Evolutionary conservation across 2,113 vertebrate species (phyloP), one percentile per base, ranked within the genome.

Genomic region (Osmerus eperlanus): DNA sequence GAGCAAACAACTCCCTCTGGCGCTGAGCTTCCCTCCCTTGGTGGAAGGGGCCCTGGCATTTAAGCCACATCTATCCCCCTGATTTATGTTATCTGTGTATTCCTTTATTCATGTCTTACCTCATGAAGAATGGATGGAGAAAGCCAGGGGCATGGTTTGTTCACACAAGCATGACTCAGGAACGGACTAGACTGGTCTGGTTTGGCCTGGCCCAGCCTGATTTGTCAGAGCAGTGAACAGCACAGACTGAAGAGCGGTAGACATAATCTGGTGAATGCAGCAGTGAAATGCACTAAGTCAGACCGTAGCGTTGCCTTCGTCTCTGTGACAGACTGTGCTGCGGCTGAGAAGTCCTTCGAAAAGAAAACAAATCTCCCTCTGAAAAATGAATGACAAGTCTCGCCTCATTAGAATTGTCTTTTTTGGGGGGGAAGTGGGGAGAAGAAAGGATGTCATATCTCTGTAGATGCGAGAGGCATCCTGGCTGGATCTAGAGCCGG

Each of bases 61-160:
- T 90, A 88, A 80, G 89, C 89, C 85, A 82, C 78, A 80, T 83
- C 85, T 74, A 82, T 82, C 85, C 41, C 85, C 83, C 74, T 70
- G 74, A 72, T 83, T 83, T 85, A 81, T 84, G 75, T 85, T 47
- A 78, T 86, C 67, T 76, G 60, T 79, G 78, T 86, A 76, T 83
- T 88, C 82, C 75, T 85, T 87, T 77, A 83, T 88, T 90, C 78
- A 87, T 90, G 90, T 89, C 89, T 85, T 79, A 85, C 83, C 84
- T 91, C 81, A 83, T 84, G 83, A 89, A 86, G 84, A 89, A 91
- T 87, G 74, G 69, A 87, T 88, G 80, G 71, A 71, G 81, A 84
- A 82, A 82, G 80, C 83, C 78, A 3, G n/a, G 62, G 87, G 80
- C 82, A 70, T 67, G 66, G 77, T 81, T 68, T 74, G 81, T 72